Evolutionary conservation across 1,140 invertebrate genomes (phyloP), one percentile per base, ranked within the genome.

Genomic region (Bombus picipes): DNA sequence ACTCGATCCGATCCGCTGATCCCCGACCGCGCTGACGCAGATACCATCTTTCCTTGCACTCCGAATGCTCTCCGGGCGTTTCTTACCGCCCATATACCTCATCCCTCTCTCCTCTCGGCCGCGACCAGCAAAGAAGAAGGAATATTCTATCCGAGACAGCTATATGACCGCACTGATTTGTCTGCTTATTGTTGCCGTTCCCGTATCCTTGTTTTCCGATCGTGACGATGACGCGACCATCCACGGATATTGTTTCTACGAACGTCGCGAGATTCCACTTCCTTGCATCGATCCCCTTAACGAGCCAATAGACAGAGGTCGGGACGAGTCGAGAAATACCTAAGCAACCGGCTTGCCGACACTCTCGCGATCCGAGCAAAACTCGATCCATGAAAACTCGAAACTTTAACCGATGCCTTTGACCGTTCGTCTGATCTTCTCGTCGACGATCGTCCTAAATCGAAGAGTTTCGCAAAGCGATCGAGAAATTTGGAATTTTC

Each of bases 1-100:
- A 93, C 92, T 93, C 92, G 92, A 93, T 93, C 92, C 92, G 92
- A 93, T 93, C 92, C 89, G 92, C 92, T 93, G 92, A 93, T 93
- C 93, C 92, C 93, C 93, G 92, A 93, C 93, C 92, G 93, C 91
- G 93, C 93, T 92, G 89, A 93, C 91, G 92, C 90, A 92, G 92
- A 93, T 93, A 93, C 92, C 91, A 93, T 93, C 93, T 93, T 91
- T 93, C 92, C 91, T 92, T 93, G 92, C 90, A 92, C 92, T 90
- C 91, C 87, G 83, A 91, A 88, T 92, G 89, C 85, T 88, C 89
- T 86, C 87, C 84, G 80, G 82, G 85, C 86, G 87, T 88, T 90
- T 88, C 90, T 90, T 90, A 91, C 89, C 90, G 90, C 84, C 89
- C 89, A 88, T 91, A 91, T 91, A 91, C 89, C 86, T 87, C 86